phyloP scores from a whole-genome alignment of 2,797 vertebrate genomes.

The Enteromius unitaeniatus region DNA sequence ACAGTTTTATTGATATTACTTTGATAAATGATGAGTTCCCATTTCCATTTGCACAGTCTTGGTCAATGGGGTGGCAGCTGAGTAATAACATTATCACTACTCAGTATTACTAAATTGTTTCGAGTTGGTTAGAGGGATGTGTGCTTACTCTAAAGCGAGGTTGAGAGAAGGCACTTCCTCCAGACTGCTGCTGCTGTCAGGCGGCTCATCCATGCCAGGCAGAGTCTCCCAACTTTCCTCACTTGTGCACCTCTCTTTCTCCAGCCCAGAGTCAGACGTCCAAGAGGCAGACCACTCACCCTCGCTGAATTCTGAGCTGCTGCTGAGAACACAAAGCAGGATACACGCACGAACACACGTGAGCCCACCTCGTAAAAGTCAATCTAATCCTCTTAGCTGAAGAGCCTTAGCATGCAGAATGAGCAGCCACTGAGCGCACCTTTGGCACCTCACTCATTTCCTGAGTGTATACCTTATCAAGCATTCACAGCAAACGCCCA shows the following conservation, averaged over 20 bases:
- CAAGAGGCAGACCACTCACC: slow-evolving; percentile 78
- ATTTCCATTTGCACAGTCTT: too few species aligned
- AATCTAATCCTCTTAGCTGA: slow-evolving; percentile 53
- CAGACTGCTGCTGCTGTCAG: slow-evolving; percentile 58
- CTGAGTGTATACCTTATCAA: neutral
- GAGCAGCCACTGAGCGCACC: slow-evolving; percentile 1
- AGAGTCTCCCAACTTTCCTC: slow-evolving; percentile 82
- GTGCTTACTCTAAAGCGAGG: slow-evolving; percentile 52
- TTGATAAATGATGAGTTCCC: too few species aligned
- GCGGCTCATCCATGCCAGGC: slow-evolving; percentile 69
- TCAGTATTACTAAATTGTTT: neutral
- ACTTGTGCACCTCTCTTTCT: slow-evolving; percentile 76
- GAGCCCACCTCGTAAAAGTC: slow-evolving; percentile 11
- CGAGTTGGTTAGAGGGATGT: neutral
- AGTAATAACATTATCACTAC: neutral
- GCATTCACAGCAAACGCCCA: slow-evolving; percentile 14
- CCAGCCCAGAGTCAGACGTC: slow-evolving; percentile 71
- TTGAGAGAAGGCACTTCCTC: slow-evolving; percentile 65
- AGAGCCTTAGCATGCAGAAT: slow-evolving; percentile 38
- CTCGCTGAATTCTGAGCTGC: slow-evolving; percentile 83
- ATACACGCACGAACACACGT: slow-evolving; percentile 10
- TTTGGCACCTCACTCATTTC: slow-evolving; percentile 23
- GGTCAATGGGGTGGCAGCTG: neutral
- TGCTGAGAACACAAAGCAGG: neutral
- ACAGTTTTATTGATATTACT: too few species aligned